Conservation (phyloP, 2,797 vertebrate species). For the Urosaurus nigricauda region DNA sequence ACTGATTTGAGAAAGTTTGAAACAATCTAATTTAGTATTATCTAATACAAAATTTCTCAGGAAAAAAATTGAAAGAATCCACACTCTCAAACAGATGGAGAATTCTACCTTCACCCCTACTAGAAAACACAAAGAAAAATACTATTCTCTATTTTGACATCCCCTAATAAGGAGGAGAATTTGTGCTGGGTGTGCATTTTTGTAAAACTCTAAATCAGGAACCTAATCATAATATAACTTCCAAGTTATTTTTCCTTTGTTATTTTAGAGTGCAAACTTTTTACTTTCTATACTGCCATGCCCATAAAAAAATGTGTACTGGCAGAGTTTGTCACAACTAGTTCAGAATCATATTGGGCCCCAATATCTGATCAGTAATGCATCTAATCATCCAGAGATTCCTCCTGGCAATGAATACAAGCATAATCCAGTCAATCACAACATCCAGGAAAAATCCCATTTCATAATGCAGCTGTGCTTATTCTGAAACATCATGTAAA, state of each 20-base stretch:
- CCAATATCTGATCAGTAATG: not conserved
- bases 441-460: not conserved
- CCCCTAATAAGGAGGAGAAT: not conserved
- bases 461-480: not conserved
- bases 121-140: not conserved
- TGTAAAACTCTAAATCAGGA: not conserved
- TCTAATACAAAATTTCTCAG: not conserved
- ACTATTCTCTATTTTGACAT: not conserved
- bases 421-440: not conserved
- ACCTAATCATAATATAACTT: not conserved
- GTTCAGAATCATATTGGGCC: not conserved
- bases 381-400: constrained; percentile 1
- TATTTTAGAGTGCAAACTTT: not conserved
- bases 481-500: constrained; percentile 15
- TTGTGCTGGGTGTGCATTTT: not conserved
- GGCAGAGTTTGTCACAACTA: not conserved
- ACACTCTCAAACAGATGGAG: not conserved
- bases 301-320: not conserved
- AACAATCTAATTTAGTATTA: not conserved
- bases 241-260: no score
- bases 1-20: not conserved
- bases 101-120: not conserved
- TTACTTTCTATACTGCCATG: not conserved
- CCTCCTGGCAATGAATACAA: constrained; percentile 2
- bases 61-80: no score